Conservation (phyloP, 2,888 invertebrate genomes). For the Beris morrisii region DNA sequence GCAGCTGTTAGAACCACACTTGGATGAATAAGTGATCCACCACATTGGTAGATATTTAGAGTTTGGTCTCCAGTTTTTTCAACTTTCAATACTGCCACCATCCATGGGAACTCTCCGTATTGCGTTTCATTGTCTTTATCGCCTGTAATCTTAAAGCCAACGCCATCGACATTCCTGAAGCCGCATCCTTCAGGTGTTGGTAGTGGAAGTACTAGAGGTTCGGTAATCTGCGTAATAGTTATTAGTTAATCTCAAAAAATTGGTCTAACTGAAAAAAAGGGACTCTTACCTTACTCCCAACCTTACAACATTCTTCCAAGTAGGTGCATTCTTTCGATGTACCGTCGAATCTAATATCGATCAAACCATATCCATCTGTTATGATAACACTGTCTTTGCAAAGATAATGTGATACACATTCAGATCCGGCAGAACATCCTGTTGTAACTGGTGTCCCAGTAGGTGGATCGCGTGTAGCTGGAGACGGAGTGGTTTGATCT, state of each 20-base stretch:
- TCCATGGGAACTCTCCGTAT: conserved; percentile 56
- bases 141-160: conserved; percentile 70
- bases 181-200: conserved; percentile 63
- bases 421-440: conserved; percentile 58
- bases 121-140: conserved; percentile 68
- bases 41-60: conserved; percentile 58
- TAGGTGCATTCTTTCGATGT: conserved; percentile 41
- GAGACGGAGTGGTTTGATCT: no score
- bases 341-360: conserved; percentile 71
- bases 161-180: conserved; percentile 69
- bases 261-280: neutral
- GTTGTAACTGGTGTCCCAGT: neutral
- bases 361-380: conserved; percentile 70
- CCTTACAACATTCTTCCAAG: conserved; percentile 49
- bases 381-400: conserved; percentile 71
- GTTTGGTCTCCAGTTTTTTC: conserved; percentile 42
- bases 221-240: conserved; percentile 41
- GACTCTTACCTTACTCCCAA: conserved; percentile 46
- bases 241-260: conserved; percentile 1
- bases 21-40: conserved; percentile 52
- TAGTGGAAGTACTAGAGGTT: conserved; percentile 48
- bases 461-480: neutral
- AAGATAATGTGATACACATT: conserved; percentile 77
- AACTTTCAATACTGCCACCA: conserved; percentile 59
- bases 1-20: conserved; percentile 77